Evolutionary conservation across 2,797 vertebrate genomes (phyloP).

Genomic region (Manis javanica): DNA sequence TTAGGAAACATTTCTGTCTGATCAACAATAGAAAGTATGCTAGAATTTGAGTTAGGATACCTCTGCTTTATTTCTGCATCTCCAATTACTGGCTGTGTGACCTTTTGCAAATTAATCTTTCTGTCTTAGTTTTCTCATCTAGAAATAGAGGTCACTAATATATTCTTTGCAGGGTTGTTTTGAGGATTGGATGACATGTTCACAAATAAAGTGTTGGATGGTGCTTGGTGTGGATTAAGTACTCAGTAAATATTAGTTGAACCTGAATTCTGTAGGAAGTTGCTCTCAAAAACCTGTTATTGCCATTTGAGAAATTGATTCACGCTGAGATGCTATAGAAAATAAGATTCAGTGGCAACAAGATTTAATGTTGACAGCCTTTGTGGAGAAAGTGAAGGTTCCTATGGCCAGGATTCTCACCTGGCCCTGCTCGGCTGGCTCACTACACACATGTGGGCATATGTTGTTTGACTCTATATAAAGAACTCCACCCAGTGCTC

Average conservation of each 20-base stretch:
- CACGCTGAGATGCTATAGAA: neutral
- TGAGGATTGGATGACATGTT: neutral
- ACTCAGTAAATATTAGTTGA: conserved; percentile 24
- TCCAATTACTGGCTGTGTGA: neutral
- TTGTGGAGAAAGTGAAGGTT: neutral
- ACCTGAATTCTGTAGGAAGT: neutral
- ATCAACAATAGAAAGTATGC: neutral
- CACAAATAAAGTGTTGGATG: conserved; percentile 11
- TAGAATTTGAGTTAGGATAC: neutral
- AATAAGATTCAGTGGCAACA: neutral
- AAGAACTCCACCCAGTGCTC: no score
- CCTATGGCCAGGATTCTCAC: no score
- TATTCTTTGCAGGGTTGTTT: conserved; percentile 34
- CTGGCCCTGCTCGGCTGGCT: no score
- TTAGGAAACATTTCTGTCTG: neutral
- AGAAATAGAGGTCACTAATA: conserved; percentile 1
- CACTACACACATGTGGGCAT: no score
- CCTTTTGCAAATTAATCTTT: neutral
- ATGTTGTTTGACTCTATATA: no score
- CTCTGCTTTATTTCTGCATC: conserved; percentile 18
- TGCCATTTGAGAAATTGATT: conserved; percentile 3
- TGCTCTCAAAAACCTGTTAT: conserved; percentile 49
- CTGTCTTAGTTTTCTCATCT: conserved; percentile 20
- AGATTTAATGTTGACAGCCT: neutral
- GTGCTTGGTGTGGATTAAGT: neutral